These are phyloP conservation scores for Hemibagrus wyckioides DNA, from an alignment of 2,113 vertebrate genomes.

Conservation along the genomic window DNA sequence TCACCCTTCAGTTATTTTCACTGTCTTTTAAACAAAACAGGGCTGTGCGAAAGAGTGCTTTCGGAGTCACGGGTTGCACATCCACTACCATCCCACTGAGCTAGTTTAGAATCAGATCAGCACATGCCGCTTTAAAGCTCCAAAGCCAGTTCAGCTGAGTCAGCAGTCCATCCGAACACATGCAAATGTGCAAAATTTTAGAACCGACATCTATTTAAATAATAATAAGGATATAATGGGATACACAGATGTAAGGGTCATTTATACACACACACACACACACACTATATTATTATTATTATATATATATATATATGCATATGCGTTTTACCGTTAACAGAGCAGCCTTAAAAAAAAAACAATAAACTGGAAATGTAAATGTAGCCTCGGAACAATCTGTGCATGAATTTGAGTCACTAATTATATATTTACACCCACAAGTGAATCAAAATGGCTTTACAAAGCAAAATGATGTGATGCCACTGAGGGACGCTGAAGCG, in stretches of 20 bases:
- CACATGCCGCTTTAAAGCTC: background rate
- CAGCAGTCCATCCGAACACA: background rate
- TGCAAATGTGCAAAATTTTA: background rate
- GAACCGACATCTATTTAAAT: background rate
- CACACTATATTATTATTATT: no score
- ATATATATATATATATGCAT: background rate
- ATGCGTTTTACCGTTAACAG: background rate
- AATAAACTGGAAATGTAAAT: background rate
- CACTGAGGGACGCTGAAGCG: background rate
- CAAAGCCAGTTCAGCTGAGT: background rate
- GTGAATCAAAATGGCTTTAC: background rate
- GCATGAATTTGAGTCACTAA: background rate
- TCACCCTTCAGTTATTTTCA: background rate
- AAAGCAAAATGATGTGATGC: background rate
- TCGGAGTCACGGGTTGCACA: background rate
- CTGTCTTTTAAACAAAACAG: background rate
- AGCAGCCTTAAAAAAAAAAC: background rate
- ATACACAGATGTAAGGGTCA: background rate
- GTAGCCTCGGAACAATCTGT: background rate
- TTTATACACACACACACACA: no score
- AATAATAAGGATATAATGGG: background rate
- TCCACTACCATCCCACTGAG: no score
- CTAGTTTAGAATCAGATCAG: background rate
- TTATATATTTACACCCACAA: background rate
- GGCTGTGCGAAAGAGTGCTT: background rate